Evolutionary conservation across 2,888 invertebrate genomes (phyloP).

Genomic region (Brenthis ino): DNA sequence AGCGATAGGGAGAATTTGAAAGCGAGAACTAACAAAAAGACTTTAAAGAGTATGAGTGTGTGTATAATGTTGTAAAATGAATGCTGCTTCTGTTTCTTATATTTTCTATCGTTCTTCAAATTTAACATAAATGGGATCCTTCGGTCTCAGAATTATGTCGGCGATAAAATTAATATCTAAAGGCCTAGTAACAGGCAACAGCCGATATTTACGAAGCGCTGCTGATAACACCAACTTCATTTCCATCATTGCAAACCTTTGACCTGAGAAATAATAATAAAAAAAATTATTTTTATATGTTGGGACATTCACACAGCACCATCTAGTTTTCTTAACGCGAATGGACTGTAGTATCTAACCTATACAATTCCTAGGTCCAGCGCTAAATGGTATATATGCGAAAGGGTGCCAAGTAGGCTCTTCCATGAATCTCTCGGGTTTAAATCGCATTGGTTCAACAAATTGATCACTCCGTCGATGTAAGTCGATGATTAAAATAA

Average conservation of each 20-base stretch:
- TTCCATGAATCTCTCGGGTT: too few species aligned
- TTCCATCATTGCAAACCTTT: conserved; percentile 84
- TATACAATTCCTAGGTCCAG: conserved; percentile 86
- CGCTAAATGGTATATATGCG: conserved; percentile 86
- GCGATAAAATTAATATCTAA: conserved; percentile 60
- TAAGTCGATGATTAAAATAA: too few species aligned
- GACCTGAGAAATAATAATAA: conserved; percentile 66
- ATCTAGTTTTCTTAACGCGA: too few species aligned
- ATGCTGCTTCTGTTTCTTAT: background rate
- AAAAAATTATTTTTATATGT: too few species aligned
- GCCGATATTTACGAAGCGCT: conserved; percentile 70
- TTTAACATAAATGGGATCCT: conserved; percentile 63
- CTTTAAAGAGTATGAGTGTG: too few species aligned
- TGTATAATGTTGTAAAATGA: too few species aligned
- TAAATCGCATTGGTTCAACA: too few species aligned
- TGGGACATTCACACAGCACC: too few species aligned
- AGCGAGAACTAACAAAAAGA: too few species aligned
- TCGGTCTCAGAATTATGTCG: conserved; percentile 67
- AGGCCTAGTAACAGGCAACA: conserved; percentile 74
- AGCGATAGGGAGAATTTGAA: too few species aligned
- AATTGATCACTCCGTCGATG: too few species aligned
- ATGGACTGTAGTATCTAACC: conserved; percentile 58
- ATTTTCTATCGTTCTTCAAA: conserved; percentile 53
- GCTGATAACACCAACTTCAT: conserved; percentile 80
- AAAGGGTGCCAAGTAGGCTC: conserved; percentile 62